Evolutionary conservation across 2,888 invertebrate species (phyloP), one percentile per base, ranked within the genome.

Genomic region (Platycheirus albimanus): DNA sequence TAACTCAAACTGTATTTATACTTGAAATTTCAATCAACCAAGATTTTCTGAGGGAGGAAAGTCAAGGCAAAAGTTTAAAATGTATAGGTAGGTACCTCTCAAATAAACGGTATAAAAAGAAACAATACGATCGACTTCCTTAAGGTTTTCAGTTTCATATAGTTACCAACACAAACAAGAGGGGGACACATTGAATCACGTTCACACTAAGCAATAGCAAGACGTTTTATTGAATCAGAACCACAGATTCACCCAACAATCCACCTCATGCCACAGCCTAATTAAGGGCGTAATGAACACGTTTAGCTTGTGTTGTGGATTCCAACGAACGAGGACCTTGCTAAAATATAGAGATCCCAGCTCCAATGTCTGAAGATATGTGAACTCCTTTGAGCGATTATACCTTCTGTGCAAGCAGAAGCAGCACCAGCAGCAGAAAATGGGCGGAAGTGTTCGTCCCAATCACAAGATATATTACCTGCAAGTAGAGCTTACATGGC

Each of bases 251-350:
- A n/a, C n/a, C n/a, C n/a, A n/a, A n/a, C 3, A 28, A 81, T 81
- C 67, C 45, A 13, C 33, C 66, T 63, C 61, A 52, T 56, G 61
- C 71, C 64, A 66, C 61, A 71, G 81, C 41, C 77, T 81, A 71
- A 81, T 81, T 81, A 81, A 67, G 67, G 76, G 52, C 81, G 67
- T 81, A 81, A 81, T 81, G 81, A 77, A 77, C 77, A 77, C 81
- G 71, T 76, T 81, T 77, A 76, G 70, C 66, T 76, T 11, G 61
- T 81, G 71, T 70, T 69, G 63, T 43, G 51, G 64, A 80, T 64
- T 70, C 43, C 38, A 24, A 70, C 33, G 80, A 69, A 54, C 1
- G 11, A n/a, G 43, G n/a, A n/a, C n/a, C n/a, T n/a, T n/a, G n/a
- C n/a, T n/a, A n/a, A n/a, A n/a, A n/a, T n/a, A n/a, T n/a, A n/a